Base-by-base conservation (phyloP, 2,797 vertebrate species). In the Enteromius fasciolatus region DNA sequence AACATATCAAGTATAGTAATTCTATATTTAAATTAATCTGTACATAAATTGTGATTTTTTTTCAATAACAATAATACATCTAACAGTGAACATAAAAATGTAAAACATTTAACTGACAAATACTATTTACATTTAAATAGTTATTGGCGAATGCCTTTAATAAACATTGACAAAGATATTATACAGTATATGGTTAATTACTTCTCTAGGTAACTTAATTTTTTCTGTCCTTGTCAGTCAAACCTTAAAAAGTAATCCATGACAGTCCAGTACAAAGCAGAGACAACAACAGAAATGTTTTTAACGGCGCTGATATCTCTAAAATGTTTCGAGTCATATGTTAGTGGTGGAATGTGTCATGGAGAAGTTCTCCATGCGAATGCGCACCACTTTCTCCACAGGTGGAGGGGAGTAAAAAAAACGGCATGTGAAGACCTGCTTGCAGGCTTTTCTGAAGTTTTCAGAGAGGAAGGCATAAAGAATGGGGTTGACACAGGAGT, bases 401-500 rank as follows among this genome's bases (percentile, higher is more conserved):
- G 93, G 85, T 0, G 83, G 85, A 0, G 89, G 90, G 0, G 14
- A 76, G 82, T 88, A 90, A 81, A 91, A 80, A 70, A 92, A 82
- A 63, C 67, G 87, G 78, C 92, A 93, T 54, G 82, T 82, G 86
- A 94, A 96, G 33, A 89, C 95, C 85, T 96, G 94, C 0, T 68
- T 90, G 82, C 95, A 96, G 61, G 95, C 93, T 79, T 92, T 94
- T 20, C 93, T 91, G 88, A 97, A 96, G 88, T 96, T 96, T 89
- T 96, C 94, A 0, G 95, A 97, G 63, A 96, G 90, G 85, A 97
- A 97, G 14, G 95, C 93, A 0, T 97, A 96, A 59, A 96, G 95
- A 88, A 96, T 89, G 78, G 95, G 96, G 89, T 97, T 96, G 72
- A 96, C 85, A 67, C 96, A 96, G 12, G 96, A 96, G 89, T 96